phyloP scores from a whole-genome alignment of 1,140 invertebrate species.

The Drosophila watanabei region DNA sequence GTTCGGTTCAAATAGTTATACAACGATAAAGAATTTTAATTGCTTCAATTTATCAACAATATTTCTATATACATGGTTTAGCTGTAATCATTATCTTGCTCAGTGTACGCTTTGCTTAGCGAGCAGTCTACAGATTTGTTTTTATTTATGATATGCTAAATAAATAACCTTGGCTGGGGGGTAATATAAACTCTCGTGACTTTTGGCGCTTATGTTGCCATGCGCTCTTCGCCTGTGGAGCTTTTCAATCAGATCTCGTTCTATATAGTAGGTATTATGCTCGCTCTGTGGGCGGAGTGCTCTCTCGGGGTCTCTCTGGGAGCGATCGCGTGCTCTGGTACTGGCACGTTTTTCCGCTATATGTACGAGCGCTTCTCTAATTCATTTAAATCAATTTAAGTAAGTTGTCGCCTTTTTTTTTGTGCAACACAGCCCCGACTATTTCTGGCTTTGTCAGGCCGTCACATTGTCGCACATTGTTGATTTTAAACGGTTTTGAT shows the following conservation, averaged over 20 bases:
- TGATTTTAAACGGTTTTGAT: constrained; percentile 68
- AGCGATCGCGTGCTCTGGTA: constrained; percentile 59
- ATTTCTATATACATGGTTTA: not conserved
- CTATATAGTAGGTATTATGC: constrained; percentile 6
- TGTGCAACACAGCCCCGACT: constrained; percentile 39
- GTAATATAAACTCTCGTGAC: constrained; percentile 72
- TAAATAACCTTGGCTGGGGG: constrained; percentile 60
- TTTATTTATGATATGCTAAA: constrained; percentile 45
- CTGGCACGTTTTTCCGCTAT: constrained; percentile 60
- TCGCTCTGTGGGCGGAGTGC: not conserved
- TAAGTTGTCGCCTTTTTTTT: constrained; percentile 39
- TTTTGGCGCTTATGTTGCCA: constrained; percentile 61
- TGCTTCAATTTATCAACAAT: not conserved
- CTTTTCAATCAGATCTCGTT: constrained; percentile 48
- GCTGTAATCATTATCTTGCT: not conserved
- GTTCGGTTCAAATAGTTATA: too few relatives aligned
- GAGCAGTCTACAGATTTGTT: constrained; percentile 35
- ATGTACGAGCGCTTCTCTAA: constrained; percentile 50
- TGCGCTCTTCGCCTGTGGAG: constrained; percentile 29
- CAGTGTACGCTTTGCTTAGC: constrained; percentile 23
- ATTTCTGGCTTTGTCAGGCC: constrained; percentile 62
- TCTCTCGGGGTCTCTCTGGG: constrained; percentile 2
- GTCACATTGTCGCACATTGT: constrained; percentile 51
- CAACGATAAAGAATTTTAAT: not conserved
- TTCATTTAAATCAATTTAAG: constrained; percentile 80